Evolutionary conservation across 2,888 invertebrate genomes (phyloP).

Genomic region (Frankliniella fusca): DNA sequence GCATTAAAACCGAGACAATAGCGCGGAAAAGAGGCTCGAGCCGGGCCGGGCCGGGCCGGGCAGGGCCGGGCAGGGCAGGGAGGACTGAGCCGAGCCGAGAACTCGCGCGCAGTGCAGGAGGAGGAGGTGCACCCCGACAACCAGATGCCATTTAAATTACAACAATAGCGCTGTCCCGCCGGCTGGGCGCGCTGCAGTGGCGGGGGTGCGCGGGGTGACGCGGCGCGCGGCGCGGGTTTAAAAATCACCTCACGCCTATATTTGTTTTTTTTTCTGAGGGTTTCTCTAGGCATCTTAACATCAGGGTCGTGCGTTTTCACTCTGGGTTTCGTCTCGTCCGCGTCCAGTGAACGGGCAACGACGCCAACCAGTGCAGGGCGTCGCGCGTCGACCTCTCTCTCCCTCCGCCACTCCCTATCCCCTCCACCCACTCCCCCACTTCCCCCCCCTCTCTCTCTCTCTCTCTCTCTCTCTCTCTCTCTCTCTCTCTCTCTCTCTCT

Average conservation of each 20-base stretch:
- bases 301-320: neutral
- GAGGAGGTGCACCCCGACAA: neutral
- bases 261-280: too few species aligned
- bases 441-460: constrained; percentile 33
- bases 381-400: too few species aligned
- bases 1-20: constrained; percentile 33
- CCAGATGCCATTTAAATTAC: constrained; percentile 19
- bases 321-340: too few species aligned
- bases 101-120: neutral
- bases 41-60: neutral
- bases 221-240: too few species aligned
- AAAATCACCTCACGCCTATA: too few species aligned
- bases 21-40: neutral
- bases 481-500: neutral
- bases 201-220: neutral
- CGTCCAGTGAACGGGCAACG: too few species aligned
- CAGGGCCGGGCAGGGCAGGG: too few species aligned
- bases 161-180: neutral
- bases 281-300: too few species aligned
- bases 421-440: too few species aligned
- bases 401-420: too few species aligned
- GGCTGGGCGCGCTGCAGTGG: neutral
- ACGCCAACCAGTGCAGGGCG: too few species aligned
- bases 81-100: too few species aligned
- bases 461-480: neutral